Base-by-base conservation (phyloP, 2,888 invertebrate species). In the Cylindroiulus punctatus region DNA sequence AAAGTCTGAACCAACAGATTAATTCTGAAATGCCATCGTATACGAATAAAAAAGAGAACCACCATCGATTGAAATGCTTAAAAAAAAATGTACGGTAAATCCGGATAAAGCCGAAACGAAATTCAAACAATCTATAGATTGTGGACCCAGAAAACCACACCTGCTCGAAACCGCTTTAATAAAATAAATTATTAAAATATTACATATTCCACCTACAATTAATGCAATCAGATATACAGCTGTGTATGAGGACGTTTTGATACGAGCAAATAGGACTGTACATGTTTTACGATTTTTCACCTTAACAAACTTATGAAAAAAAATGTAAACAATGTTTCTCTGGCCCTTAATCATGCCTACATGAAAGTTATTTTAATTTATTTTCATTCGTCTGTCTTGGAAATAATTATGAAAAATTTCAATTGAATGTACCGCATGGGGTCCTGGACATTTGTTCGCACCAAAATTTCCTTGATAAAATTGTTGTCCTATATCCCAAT, bases 151-250 rank as follows among this genome's bases (percentile, higher is more conserved):
- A 65, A 26, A 65, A 65, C 65, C 65, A 65, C 65, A 65, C 26
- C 65, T 65, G 65, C 65, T 7, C 26, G 65, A 65, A 65, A 65
- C 65, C 65, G 65, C 65, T 65, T 65, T 65, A 26, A 65, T 1
- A 22, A 65, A 65, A 65, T 65, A 65, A 65, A 65, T 65, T 26
- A 65, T 65, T 22, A 65, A 65, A 22, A 65, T 65, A 65, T 4
- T 65, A 26, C 65, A 65, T 65, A 65, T 65, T 65, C 65, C 65
- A 65, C 65, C 65, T 22, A 65, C 22, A 65, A 65, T 65, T 26
- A 26, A 65, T 65, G 65, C 22, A 65, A 26, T 65, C 5, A n/a
- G 65, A 26, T 65, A 65, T 8, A n/a, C n/a, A n/a, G n/a, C n/a
- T n/a, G n/a, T n/a, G n/a, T n/a, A 65, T 2, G 65, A 65, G 22